These are phyloP conservation scores for Lucilia sericata DNA, from an alignment of 1,140 invertebrate species.

Conservation along the genomic window DNA sequence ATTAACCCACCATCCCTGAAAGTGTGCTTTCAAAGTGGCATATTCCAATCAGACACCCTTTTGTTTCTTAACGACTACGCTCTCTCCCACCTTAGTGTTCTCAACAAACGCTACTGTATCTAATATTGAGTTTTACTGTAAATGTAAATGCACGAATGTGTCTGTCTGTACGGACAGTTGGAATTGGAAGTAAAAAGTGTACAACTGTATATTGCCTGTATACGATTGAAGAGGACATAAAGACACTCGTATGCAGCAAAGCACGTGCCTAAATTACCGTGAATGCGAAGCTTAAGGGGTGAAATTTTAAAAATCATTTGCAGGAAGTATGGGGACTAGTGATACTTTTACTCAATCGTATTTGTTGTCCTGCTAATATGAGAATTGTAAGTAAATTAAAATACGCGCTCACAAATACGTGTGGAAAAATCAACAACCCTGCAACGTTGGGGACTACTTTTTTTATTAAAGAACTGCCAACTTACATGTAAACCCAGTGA, in stretches of 20 bases:
- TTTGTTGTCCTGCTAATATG: slow-evolving; percentile 53
- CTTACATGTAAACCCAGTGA: no score
- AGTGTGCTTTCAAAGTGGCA: background rate
- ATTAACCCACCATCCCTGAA: slow-evolving; percentile 46
- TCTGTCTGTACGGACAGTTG: background rate
- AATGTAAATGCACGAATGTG: background rate
- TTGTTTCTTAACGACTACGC: background rate
- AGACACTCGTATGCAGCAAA: slow-evolving; percentile 37
- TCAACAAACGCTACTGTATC: slow-evolving; percentile 32
- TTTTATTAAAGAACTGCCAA: no score
- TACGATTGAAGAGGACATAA: background rate
- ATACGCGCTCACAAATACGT: slow-evolving; percentile 42
- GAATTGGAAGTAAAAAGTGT: background rate
- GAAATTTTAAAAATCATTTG: slow-evolving; percentile 54
- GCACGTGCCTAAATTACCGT: slow-evolving; percentile 66
- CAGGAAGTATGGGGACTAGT: slow-evolving; percentile 32
- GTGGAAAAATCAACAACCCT: no score
- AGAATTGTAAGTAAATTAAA: slow-evolving; percentile 45
- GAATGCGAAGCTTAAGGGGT: slow-evolving; percentile 57
- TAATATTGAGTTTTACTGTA: background rate
- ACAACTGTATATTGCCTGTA: slow-evolving; percentile 4
- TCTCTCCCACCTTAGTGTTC: background rate
- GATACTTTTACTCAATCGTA: background rate
- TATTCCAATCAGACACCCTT: slow-evolving; percentile 44
- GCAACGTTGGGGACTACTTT: no score